Base-by-base conservation (phyloP, 2,888 invertebrate species). In the Protodeltote pygarga region DNA sequence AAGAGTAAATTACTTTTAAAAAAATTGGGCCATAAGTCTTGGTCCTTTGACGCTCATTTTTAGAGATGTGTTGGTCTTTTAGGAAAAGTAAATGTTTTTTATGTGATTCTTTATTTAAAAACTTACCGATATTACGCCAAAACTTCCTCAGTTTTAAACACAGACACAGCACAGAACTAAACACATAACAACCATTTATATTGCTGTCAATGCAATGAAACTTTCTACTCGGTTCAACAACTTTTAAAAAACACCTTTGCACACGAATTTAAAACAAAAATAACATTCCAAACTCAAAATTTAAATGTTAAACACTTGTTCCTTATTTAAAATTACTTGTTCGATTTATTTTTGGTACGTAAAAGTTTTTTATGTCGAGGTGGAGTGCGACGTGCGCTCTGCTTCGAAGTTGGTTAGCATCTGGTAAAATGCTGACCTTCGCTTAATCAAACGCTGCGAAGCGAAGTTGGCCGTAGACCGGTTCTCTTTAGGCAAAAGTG, bases 401-500 rank as follows among this genome's bases (percentile, higher is more conserved):
- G 55, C 24, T 10, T 61, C 40, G 37, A 20, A 40, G 71, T 53
- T 67, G 55, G 63, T 55, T 60, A 68, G 81, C 81, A 78, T 81
- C 83, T 85, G 83, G 77, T 66, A 68, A 63, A 61, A 54, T 42
- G 46, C 42, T 89, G 89, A 89, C 90, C 90, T 90, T 90, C 90
- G 50, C 57, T 61, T 77, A 83, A 82, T 83, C 77, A 84, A 84
- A 81, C 75, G 78, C 77, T 76, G 69, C 70, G 62, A 72, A 74
- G 79, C 83, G 86, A 89, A 89, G 89, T 89, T 88, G 68, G 85
- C 55, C 57, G 45, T 41, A 52, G 80, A 88, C 89, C 87, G 88
- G 89, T 89, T 81, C 59, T 76, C 85, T 88, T 88, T 89, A 71
- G 89, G 87, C 87, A 87, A 89, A 89, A 87, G 84, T 86, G 78